Base-by-base conservation (phyloP, 2,113 vertebrate species). In the Nyctereutes procyonoides region DNA sequence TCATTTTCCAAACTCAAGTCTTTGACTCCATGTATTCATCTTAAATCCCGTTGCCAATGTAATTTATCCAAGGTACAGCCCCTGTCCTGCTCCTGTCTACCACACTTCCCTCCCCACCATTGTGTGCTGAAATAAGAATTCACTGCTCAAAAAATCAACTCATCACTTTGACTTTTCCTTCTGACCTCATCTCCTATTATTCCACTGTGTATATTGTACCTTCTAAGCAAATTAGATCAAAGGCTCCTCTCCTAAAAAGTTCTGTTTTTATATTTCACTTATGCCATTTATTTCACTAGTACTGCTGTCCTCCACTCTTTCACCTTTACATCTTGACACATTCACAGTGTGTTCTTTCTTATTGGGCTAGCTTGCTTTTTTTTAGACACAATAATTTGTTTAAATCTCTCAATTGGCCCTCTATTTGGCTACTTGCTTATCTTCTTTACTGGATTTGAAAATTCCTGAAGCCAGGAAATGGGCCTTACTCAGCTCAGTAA, bases 361-460 rank as follows among this genome's bases (percentile, higher is more conserved):
- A 53, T 28, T 85, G 55, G 65, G 28, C 10, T 16, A 30, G 58
- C 85, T 90, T 19, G 6, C 8, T 35, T 90, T 35, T 90, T 93
- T 71, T 16, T 55, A 55, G 51, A 82, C 24, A 48, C 3, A 28
- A 4, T 30, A 60, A 53, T 60, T 83, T 67, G 8, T 85, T 79
- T 56, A 30, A 35, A 28, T 80, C 76, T 79, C 16, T 62, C 20
- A 56, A 4, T 65, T 43, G 2, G 4, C 1, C 32, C 88, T 80
- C 19, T 94, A 3, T 81, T 92, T 95, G 48, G 22, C 55, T 74
- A 62, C 8, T 69, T 43, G 10, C 19, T 51, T 51, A 55, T 89
- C 30, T 38, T 88, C 56, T 83, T 85, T 80, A 51, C 43, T 92
- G 43, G 8, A 79, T 69, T 83, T 96, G 16, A 71, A 82, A 89